A percentile compares a stretch with the other conserved stretches of the same genome.
These are phyloP conservation scores for Ophion obscuratus DNA, from an alignment of 2,888 invertebrate genomes.

Conservation along the genomic window DNA sequence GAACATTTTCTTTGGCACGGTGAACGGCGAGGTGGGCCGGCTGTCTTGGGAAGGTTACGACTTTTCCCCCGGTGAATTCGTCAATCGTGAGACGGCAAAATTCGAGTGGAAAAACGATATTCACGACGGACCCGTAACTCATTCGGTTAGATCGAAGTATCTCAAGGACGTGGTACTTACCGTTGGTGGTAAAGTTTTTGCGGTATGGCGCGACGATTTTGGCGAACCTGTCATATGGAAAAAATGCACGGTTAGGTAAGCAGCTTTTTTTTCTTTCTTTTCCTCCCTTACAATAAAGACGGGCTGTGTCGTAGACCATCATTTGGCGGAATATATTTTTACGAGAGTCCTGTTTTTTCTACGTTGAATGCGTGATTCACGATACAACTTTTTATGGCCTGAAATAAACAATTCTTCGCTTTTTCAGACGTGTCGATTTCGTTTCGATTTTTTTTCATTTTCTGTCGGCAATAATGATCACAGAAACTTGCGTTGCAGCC, in stretches of 20 bases:
- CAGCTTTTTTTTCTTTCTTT: not conserved
- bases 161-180: conserved; percentile 88
- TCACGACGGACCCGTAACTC: conserved; percentile 90
- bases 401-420: no score
- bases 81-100: conserved; percentile 86
- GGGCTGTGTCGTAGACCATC: not conserved
- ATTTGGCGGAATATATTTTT: not conserved
- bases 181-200: conserved; percentile 90
- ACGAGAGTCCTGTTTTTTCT: not conserved
- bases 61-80: conserved; percentile 87
- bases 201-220: conserved; percentile 90
- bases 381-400: no score
- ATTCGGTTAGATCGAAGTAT: conserved; percentile 87
- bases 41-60: conserved; percentile 90
- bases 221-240: conserved; percentile 89
- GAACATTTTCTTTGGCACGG: conserved; percentile 76
- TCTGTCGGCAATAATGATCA: no score
- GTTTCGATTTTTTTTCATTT: no score
- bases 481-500: no score
- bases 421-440: no score
- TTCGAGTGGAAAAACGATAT: conserved; percentile 85
- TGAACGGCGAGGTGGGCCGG: conserved; percentile 83
- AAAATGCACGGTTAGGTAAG: conserved; percentile 84
- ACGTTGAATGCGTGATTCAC: not conserved
- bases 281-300: not conserved